A percentile compares a stretch with the other conserved stretches of the same genome.
phyloP scores from a whole-genome alignment of 2,113 vertebrate genomes.

The Zootoca vivipara region DNA sequence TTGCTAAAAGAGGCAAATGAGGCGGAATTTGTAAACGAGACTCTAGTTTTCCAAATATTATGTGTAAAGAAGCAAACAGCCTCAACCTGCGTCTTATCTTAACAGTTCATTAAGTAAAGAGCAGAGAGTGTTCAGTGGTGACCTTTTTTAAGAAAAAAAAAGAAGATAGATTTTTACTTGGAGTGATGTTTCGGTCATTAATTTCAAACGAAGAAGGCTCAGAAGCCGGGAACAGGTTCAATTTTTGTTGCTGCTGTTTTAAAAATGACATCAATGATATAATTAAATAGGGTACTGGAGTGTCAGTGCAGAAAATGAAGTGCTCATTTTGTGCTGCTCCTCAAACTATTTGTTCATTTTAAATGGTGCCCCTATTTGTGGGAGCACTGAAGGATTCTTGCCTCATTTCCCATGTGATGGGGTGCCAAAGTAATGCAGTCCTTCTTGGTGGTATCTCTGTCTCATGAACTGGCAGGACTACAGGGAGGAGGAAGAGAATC shows the following conservation, averaged over 20 bases:
- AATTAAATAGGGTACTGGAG: constrained; percentile 78
- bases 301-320: constrained; percentile 73
- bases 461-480: too few species aligned
- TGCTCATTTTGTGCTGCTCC: constrained; percentile 63
- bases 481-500: too few species aligned
- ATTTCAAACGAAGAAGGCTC: constrained; percentile 72
- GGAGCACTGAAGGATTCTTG: background rate
- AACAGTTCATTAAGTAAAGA: constrained; percentile 77
- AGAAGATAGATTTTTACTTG: constrained; percentile 77
- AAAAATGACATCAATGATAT: constrained; percentile 76
- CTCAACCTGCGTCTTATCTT: constrained; percentile 65
- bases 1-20: constrained; percentile 52
- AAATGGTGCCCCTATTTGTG: constrained; percentile 6
- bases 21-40: constrained; percentile 58
- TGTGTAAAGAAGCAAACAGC: constrained; percentile 49
- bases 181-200: constrained; percentile 74
- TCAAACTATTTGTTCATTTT: constrained; percentile 37
- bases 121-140: constrained; percentile 64
- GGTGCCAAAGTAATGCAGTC: background rate
- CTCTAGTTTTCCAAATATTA: constrained; percentile 33
- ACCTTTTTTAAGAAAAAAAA: constrained; percentile 66
- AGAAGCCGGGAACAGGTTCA: constrained; percentile 71
- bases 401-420: background rate
- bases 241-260: constrained; percentile 41
- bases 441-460: background rate